phyloP scores from a whole-genome alignment of 2,113 vertebrate species.

The Phrynosoma platyrhinos region DNA sequence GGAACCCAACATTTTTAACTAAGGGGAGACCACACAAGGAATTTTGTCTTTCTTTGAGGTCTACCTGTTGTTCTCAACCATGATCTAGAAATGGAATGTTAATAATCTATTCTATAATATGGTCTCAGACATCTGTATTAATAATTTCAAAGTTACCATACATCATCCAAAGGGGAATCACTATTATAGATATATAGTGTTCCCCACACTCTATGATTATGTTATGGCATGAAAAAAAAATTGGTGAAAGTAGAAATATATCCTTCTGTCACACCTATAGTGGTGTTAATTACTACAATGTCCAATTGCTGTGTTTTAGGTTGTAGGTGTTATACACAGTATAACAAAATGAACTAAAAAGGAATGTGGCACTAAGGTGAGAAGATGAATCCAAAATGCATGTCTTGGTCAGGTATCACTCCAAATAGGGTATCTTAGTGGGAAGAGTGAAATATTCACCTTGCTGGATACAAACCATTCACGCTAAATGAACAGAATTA shows the following conservation, averaged over 20 bases:
- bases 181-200: too few relatives aligned
- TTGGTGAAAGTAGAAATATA: neutral
- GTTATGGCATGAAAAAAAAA: neutral
- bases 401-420: neutral
- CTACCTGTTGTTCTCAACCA: neutral
- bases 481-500: neutral
- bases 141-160: neutral
- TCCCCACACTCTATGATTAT: neutral
- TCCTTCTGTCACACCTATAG: neutral
- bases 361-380: neutral
- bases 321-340: neutral
- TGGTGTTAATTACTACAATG: neutral
- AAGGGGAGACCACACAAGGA: neutral
- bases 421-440: neutral
- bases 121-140: neutral
- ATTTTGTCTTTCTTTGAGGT: neutral
- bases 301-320: neutral
- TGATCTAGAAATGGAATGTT: neutral
- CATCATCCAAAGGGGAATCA: neutral
- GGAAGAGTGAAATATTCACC: neutral
- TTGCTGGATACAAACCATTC: neutral
- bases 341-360: neutral
- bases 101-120: neutral
- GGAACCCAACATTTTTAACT: neutral
- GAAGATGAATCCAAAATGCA: conserved; percentile 3